These are phyloP conservation scores for Listronotus bonariensis DNA, from an alignment of 1,140 invertebrate species.

Conservation along the genomic window DNA sequence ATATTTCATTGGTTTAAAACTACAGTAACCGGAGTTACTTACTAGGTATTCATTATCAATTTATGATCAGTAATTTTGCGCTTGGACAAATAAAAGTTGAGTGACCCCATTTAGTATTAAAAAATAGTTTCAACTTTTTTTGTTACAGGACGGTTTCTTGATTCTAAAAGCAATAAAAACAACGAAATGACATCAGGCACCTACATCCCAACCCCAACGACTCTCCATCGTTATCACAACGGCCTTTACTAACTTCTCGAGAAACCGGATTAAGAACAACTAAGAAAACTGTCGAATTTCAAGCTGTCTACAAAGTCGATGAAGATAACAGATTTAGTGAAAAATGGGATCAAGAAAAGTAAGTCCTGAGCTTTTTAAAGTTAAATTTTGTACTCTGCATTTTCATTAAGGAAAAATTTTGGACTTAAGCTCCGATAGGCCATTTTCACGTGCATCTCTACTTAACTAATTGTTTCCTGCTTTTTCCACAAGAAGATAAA, in stretches of 20 bases:
- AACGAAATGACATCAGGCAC: slow-evolving; percentile 50
- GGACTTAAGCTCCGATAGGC: background rate
- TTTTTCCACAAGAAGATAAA: too few relatives aligned
- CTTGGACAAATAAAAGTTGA: too few relatives aligned
- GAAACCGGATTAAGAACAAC: slow-evolving; percentile 15
- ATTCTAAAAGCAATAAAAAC: slow-evolving; percentile 23
- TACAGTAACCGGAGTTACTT: too few relatives aligned
- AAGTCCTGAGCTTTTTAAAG: background rate
- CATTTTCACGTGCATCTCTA: too few relatives aligned
- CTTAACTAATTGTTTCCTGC: too few relatives aligned
- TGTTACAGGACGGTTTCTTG: slow-evolving; percentile 21
- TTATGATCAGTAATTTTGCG: too few relatives aligned
- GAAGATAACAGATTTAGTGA: slow-evolving; percentile 27
- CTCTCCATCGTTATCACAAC: slow-evolving; percentile 48
- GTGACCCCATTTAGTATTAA: too few relatives aligned
- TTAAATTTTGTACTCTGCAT: too few relatives aligned
- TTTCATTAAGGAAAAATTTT: background rate
- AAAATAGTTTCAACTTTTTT: too few relatives aligned
- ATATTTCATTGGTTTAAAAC: too few relatives aligned
- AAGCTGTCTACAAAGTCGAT: slow-evolving; percentile 31
- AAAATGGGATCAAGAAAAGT: slow-evolving; percentile 41
- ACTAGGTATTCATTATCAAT: too few relatives aligned
- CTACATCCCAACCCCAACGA: slow-evolving; percentile 49
- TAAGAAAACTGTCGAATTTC: slow-evolving; percentile 45
- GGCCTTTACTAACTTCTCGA: slow-evolving; percentile 42